These are phyloP conservation scores for Hemicordylus capensis DNA, from an alignment of 2,113 vertebrate genomes.

Conservation along the genomic window DNA sequence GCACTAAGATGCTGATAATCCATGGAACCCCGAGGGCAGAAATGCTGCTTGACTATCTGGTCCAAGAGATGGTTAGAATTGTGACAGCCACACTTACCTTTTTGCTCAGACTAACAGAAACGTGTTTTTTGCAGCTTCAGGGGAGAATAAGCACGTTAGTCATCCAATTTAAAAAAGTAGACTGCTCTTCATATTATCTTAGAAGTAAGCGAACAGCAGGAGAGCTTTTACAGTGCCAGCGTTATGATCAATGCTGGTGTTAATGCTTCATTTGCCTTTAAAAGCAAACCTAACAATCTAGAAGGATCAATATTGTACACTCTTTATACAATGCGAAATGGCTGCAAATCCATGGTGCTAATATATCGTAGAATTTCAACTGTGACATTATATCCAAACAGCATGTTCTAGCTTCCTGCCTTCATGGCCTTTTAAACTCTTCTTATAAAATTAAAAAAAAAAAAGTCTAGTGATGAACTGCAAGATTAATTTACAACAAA, in stretches of 20 bases:
- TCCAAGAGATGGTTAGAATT: not conserved
- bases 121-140: not conserved
- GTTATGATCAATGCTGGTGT: slow-evolving; percentile 53
- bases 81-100: not conserved
- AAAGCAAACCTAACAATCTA: slow-evolving; percentile 62
- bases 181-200: slow-evolving; percentile 37
- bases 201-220: slow-evolving; percentile 26
- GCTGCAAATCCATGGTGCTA: slow-evolving; percentile 32
- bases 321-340: slow-evolving; percentile 54
- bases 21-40: not conserved
- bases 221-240: slow-evolving; percentile 42
- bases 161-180: slow-evolving; percentile 46
- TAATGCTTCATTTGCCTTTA: slow-evolving; percentile 67
- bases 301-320: slow-evolving; percentile 60
- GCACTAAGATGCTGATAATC: no score
- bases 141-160: slow-evolving; percentile 26
- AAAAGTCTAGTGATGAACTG: not conserved
- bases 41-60: not conserved
- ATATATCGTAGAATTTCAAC: slow-evolving; percentile 47
- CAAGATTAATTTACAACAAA: slow-evolving; percentile 5
- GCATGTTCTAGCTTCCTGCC: not conserved
- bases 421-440: not conserved
- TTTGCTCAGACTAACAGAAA: not conserved
- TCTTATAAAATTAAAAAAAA: not conserved
- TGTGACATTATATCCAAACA: slow-evolving; percentile 33